A percentile compares a stretch with the other conserved stretches of the same genome.
phyloP scores from a whole-genome alignment of 2,888 invertebrate genomes.

The Drosophila testacea region DNA sequence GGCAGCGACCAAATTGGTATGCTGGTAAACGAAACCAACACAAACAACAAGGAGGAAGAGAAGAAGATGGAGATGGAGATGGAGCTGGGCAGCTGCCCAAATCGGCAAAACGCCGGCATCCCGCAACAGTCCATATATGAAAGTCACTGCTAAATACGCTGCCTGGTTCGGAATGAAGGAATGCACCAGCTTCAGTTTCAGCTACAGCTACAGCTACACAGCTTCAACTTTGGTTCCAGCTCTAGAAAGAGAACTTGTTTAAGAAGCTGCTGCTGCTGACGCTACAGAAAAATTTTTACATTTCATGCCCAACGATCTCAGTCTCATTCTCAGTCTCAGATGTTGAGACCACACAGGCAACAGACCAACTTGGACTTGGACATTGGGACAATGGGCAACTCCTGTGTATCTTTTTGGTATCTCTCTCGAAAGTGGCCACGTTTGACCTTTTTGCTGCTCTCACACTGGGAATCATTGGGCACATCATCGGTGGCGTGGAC shows the following conservation, averaged over 20 bases:
- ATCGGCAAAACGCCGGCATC: conserved; percentile 66
- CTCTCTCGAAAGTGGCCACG: conserved; percentile 73
- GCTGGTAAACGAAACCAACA: conserved; percentile 71
- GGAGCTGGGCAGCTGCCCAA: conserved; percentile 30
- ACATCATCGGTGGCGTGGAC: conserved; percentile 40
- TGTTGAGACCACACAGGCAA: conserved; percentile 59
- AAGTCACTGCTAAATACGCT: conserved; percentile 66
- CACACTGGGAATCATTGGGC: conserved; percentile 50
- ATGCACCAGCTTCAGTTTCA: conserved; percentile 49
- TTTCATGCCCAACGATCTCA: conserved; percentile 43
- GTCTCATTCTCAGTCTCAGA: background rate
- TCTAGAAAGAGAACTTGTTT: conserved; percentile 71
- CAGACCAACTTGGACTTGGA: conserved; percentile 15
- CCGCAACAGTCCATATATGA: conserved; percentile 71
- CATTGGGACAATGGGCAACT: conserved; percentile 48
- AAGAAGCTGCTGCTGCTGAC: conserved; percentile 59
- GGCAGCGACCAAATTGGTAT: conserved; percentile 72
- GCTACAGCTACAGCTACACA: conserved; percentile 33
- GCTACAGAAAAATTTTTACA: conserved; percentile 60
- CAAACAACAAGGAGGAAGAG: conserved; percentile 25
- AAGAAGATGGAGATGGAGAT: background rate
- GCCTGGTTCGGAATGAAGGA: conserved; percentile 52
- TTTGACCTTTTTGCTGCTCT: conserved; percentile 72
- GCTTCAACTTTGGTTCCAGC: conserved; percentile 28
- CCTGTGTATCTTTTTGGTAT: conserved; percentile 43